These are phyloP conservation scores for Calyptommatus sinebrachiatus DNA, from an alignment of 2,113 vertebrate genomes.

Conservation along the genomic window DNA sequence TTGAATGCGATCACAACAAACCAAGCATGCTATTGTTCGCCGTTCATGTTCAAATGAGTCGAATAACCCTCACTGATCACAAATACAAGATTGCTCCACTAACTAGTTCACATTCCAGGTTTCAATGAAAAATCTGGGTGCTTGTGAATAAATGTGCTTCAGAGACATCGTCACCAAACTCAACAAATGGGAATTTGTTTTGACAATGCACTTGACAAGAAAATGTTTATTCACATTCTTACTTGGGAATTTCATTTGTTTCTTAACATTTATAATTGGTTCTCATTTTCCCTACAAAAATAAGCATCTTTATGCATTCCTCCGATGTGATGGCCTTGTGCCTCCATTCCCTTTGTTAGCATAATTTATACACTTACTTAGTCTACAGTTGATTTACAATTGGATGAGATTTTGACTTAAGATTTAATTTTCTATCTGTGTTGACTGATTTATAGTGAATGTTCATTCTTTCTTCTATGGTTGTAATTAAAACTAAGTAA, in stretches of 20 bases:
- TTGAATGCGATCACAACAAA: too few species aligned
- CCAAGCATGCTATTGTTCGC: too few species aligned
- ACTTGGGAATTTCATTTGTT: not conserved
- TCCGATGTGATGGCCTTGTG: conserved; percentile 7
- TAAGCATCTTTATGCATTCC: conserved; percentile 4
- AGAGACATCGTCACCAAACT: too few species aligned
- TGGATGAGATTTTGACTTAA: not conserved
- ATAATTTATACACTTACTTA: conserved; percentile 26
- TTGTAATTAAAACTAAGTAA: conserved; percentile 22
- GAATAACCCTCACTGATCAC: too few species aligned
- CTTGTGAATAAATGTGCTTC: too few species aligned
- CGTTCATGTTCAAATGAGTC: too few species aligned
- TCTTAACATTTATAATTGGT: not conserved
- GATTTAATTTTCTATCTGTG: conserved; percentile 15
- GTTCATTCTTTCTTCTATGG: conserved; percentile 9
- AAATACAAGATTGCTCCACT: too few species aligned
- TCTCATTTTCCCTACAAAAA: not conserved
- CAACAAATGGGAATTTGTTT: too few species aligned
- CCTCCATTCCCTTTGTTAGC: conserved; percentile 2
- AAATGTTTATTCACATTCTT: too few species aligned
- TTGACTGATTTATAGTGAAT: conserved; percentile 16
- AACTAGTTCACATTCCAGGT: too few species aligned
- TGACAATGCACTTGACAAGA: too few species aligned
- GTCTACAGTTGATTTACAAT: conserved; percentile 10
- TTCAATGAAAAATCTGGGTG: too few species aligned